Evolutionary conservation across 2,888 invertebrate species (phyloP).

Genomic region (Allophyes oxyacanthae): DNA sequence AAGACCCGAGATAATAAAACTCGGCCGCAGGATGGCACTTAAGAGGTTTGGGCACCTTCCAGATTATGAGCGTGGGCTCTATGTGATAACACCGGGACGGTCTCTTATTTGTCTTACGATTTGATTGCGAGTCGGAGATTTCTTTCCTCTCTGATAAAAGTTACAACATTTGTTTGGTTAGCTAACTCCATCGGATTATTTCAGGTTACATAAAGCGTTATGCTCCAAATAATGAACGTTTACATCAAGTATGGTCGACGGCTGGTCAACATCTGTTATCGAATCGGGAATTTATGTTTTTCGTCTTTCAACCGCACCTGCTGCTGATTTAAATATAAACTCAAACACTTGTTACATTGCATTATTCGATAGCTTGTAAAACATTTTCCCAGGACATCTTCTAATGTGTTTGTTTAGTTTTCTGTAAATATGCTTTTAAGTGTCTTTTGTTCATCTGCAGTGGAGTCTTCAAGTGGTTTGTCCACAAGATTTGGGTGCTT

Average conservation of each 20-base stretch:
- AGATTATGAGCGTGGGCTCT: slow-evolving; percentile 74
- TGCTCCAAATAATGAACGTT: slow-evolving; percentile 76
- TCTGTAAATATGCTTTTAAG: slow-evolving; percentile 71
- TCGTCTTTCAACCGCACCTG: slow-evolving; percentile 84
- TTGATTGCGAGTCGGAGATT: slow-evolving; percentile 65
- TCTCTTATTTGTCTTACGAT: slow-evolving; percentile 78
- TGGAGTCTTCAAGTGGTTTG: slow-evolving; percentile 75
- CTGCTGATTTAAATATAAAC: slow-evolving; percentile 76
- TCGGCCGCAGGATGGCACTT: slow-evolving; percentile 76
- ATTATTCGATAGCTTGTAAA: slow-evolving; percentile 55
- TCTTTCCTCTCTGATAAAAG: slow-evolving; percentile 60
- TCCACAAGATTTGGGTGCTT: slow-evolving; percentile 76
- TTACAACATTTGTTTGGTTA: slow-evolving; percentile 58
- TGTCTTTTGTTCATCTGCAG: slow-evolving; percentile 68
- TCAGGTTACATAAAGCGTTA: slow-evolving; percentile 76
- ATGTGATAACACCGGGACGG: slow-evolving; percentile 75
- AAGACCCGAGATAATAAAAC: slow-evolving; percentile 78
- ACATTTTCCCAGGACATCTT: slow-evolving; percentile 65
- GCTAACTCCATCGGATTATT: slow-evolving; percentile 66
- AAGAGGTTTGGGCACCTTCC: slow-evolving; percentile 74
- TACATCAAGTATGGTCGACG: slow-evolving; percentile 75
- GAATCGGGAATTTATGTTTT: slow-evolving; percentile 83
- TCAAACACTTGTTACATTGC: slow-evolving; percentile 58
- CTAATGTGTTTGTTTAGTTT: slow-evolving; percentile 75
- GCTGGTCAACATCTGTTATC: slow-evolving; percentile 86